Evolutionary conservation across 2,888 invertebrate genomes (phyloP).

Genomic region (Thereva nobilitata): DNA sequence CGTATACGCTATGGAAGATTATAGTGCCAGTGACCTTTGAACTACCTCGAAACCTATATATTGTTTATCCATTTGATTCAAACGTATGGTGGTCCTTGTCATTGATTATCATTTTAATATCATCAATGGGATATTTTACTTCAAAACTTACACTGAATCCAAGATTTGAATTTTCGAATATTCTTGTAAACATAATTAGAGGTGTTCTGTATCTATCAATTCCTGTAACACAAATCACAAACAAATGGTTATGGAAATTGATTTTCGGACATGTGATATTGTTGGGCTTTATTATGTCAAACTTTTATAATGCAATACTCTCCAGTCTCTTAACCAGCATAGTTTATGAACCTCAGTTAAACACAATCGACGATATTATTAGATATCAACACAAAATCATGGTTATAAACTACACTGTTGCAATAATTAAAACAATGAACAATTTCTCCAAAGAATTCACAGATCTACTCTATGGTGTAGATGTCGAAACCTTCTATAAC

Average conservation of each 20-base stretch:
- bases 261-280: too few species aligned
- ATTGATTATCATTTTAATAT: background rate
- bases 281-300: too few species aligned
- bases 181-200: too few species aligned
- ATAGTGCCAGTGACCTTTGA: conserved; percentile 3
- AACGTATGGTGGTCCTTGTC: background rate
- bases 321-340: too few species aligned
- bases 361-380: conserved; percentile 10
- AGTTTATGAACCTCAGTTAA: too few species aligned
- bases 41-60: background rate
- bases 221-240: too few species aligned
- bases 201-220: too few species aligned
- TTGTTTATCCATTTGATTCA: conserved; percentile 1
- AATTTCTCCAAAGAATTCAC: conserved; percentile 7
- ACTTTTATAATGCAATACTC: too few species aligned
- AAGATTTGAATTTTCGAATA: too few species aligned
- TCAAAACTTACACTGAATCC: too few species aligned
- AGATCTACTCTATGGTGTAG: background rate
- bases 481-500: conserved; percentile 4
- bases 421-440: background rate
- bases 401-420: background rate
- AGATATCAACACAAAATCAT: conserved; percentile 9
- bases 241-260: too few species aligned
- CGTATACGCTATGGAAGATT: conserved; percentile 1
- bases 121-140: background rate